These are phyloP conservation scores for Polietes domitor DNA, from an alignment of 2,888 invertebrate species.

Conservation along the genomic window DNA sequence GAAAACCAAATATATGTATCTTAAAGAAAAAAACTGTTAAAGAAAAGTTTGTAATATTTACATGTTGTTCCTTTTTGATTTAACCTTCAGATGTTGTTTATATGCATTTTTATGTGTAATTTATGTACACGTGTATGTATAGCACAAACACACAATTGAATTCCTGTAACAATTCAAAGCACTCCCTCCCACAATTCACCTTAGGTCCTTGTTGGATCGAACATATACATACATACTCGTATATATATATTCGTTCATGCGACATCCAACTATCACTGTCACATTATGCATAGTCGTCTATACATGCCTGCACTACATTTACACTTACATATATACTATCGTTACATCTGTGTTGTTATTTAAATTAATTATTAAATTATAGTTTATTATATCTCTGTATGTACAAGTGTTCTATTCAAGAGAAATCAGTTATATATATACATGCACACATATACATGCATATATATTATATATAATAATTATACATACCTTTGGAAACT, in stretches of 20 bases:
- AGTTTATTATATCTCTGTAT: constrained; percentile 62
- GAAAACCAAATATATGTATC: constrained; percentile 5
- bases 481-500: constrained; percentile 11
- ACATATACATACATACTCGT: too few relatives aligned
- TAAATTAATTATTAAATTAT: constrained; percentile 50
- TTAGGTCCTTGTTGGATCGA: too few relatives aligned
- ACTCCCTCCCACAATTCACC: too few relatives aligned
- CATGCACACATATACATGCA: background rate
- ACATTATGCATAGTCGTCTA: background rate
- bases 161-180: too few relatives aligned
- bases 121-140: constrained; percentile 10
- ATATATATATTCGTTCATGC: too few relatives aligned
- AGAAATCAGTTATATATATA: background rate
- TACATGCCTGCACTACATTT: background rate
- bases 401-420: constrained; percentile 60
- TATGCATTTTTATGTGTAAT: constrained; percentile 17
- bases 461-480: constrained; percentile 8
- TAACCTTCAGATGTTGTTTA: constrained; percentile 4
- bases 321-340: constrained; percentile 37
- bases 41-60: constrained; percentile 21
- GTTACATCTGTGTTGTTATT: constrained; percentile 64
- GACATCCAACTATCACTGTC: background rate
- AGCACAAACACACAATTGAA: background rate
- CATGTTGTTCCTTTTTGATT: constrained; percentile 29
- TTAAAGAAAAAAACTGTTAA: constrained; percentile 7